Percentiles rank a stretch among this genome's conserved stretches.
Conservation (phyloP, 2,888 invertebrate species). For the Xestia xanthographa region DNA sequence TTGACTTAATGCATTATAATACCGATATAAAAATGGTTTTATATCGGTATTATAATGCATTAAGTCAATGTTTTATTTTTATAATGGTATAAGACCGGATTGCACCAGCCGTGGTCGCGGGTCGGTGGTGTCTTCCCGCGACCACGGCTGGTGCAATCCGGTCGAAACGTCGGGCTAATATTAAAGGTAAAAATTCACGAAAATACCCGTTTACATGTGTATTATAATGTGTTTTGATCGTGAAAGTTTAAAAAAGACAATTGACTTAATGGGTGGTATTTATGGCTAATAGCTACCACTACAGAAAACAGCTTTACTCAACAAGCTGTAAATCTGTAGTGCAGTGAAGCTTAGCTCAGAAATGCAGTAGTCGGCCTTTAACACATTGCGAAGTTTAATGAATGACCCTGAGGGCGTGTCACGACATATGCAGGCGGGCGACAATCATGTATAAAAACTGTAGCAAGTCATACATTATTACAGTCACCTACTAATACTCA, state of each 20-base stretch:
- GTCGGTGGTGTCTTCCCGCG: no score
- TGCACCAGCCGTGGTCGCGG: no score
- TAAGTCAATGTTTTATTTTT: no score
- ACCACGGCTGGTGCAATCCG: no score
- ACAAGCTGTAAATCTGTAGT: slow-evolving; percentile 25
- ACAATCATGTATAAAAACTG: slow-evolving; percentile 81
- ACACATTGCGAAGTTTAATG: slow-evolving; percentile 46
- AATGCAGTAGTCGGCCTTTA: slow-evolving; percentile 55
- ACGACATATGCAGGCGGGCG: slow-evolving; percentile 63
- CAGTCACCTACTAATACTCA: slow-evolving; percentile 77
- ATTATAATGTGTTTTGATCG: no score
- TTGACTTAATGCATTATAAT: neutral
- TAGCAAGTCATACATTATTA: slow-evolving; percentile 70
- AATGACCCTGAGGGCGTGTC: slow-evolving; percentile 45
- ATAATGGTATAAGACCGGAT: no score
- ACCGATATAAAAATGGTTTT: no score
- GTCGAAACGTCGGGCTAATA: no score
- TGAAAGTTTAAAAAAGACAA: no score
- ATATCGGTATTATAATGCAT: no score
- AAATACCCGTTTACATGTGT: no score
- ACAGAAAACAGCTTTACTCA: neutral
- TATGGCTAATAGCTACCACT: neutral
- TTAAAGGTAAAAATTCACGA: no score
- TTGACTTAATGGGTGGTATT: neutral
- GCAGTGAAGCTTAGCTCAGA: slow-evolving; percentile 14